Evolutionary conservation across 1,140 invertebrate species (phyloP), one percentile per base, ranked within the genome.

Genomic region (Aporrectodea caliginosa): DNA sequence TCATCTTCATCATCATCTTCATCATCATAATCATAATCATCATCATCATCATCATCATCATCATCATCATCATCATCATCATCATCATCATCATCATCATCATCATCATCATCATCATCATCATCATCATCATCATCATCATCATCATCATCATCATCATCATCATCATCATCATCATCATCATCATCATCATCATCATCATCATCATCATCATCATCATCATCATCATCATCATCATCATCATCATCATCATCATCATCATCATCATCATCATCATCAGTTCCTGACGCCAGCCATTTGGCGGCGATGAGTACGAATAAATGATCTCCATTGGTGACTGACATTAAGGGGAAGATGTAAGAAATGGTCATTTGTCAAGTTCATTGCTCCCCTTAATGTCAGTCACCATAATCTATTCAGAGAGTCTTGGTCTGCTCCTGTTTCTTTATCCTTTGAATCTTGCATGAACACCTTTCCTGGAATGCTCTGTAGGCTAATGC

Each of bases 181-280:
- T 73, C 72, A 73, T 73, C 72, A 73, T 73, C 72, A 73, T 75
- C 74, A 75, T 75, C 74, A 75, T 75, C 74, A 58, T 75, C 74
- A 58, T 75, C 74, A 58, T 75, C 74, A 75, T 75, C 35, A 75
- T 75, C 74, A 75, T 75, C 74, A 75, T 75, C 74, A 75, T 58
- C 74, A 75, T 75, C 74, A 35, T 58, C 35, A 75, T 75, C 74
- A 75, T 75, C 35, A 75, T 75, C 74, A 75, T 75, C 74, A 75
- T 75, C 74, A 75, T 75, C 32, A 35, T 35, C 74, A 75, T 75
- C 74, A 75, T 75, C 35, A 75, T 75, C 74, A 35, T 75, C 74
- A 75, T 75, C 74, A 75, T 75, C 74, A 75, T 75, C 74, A 75
- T 75, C 74, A 75, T 75, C 73, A 75, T 75, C 73, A 58, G n/a